These are phyloP conservation scores for Paralvinella palmiformis DNA, from an alignment of 1,140 invertebrate genomes.

Conservation along the genomic window DNA sequence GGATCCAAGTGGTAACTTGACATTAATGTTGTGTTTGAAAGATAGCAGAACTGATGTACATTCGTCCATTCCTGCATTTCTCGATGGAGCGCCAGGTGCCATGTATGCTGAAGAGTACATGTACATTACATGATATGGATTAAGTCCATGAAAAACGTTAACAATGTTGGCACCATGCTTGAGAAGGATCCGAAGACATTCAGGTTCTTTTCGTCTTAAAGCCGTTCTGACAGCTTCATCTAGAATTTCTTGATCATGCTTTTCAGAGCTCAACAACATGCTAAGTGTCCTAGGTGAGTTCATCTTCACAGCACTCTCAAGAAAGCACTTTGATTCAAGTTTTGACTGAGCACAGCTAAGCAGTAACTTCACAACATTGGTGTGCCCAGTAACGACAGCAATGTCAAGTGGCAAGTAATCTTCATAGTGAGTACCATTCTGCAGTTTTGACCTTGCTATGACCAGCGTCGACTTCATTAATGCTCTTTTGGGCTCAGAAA, in stretches of 20 bases:
- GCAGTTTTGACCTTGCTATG: background rate
- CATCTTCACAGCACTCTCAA: constrained; percentile 6
- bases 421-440: no score
- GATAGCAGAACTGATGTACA: constrained; percentile 2
- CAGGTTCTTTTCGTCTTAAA: constrained; percentile 2
- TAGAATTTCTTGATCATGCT: background rate
- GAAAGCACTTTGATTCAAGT: background rate
- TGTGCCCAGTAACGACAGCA: background rate
- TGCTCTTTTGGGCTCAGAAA: background rate
- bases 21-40: constrained; percentile 8
- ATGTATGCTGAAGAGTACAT: constrained; percentile 6
- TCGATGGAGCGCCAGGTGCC: background rate
- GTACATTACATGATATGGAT: constrained; percentile 7
- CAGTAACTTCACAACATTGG: constrained; percentile 5
- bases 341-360: background rate
- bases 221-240: background rate
- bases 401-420: constrained; percentile 7
- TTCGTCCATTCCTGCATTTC: constrained; percentile 4
- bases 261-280: constrained; percentile 8
- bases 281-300: constrained; percentile 4
- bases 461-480: background rate
- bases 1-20: background rate
- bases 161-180: background rate
- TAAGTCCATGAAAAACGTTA: background rate
- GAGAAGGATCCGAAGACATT: constrained; percentile 2